Percentiles rank a stretch among this genome's conserved stretches.
These are phyloP conservation scores for Crenuchus spilurus DNA, from an alignment of 2,797 vertebrate species.

Conservation along the genomic window DNA sequence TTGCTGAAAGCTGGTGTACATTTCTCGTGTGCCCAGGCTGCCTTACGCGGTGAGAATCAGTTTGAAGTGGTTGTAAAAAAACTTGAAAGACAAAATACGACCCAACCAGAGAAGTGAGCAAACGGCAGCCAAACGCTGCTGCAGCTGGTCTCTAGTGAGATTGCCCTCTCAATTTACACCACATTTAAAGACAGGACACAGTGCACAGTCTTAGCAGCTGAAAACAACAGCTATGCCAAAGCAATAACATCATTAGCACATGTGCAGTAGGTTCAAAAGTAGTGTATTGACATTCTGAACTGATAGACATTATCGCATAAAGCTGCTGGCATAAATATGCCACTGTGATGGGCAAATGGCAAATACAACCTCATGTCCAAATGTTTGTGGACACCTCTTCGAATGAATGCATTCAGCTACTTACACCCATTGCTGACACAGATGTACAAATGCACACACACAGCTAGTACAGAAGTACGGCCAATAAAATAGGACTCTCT, in stretches of 20 bases:
- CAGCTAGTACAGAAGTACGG: no score
- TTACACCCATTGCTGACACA: no score
- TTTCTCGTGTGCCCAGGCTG: background rate
- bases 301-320: no score
- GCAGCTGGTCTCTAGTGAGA: background rate
- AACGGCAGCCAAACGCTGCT: background rate
- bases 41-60: background rate
- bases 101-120: constrained; percentile 16
- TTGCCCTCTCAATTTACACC: constrained; percentile 27
- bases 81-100: constrained; percentile 37
- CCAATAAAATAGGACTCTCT: no score
- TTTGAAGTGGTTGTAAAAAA: constrained; percentile 25
- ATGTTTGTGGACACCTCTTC: no score
- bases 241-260: background rate
- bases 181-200: background rate
- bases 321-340: no score
- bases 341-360: no score
- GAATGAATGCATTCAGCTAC: no score
- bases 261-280: background rate
- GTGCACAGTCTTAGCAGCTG: background rate
- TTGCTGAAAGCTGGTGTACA: background rate
- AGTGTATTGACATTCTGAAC: background rate
- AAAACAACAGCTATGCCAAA: constrained; percentile 12
- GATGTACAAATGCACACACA: no score
- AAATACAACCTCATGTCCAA: no score